Evolutionary conservation across 1,140 invertebrate genomes (phyloP).

Genomic region (Tachypleus tridentatus): DNA sequence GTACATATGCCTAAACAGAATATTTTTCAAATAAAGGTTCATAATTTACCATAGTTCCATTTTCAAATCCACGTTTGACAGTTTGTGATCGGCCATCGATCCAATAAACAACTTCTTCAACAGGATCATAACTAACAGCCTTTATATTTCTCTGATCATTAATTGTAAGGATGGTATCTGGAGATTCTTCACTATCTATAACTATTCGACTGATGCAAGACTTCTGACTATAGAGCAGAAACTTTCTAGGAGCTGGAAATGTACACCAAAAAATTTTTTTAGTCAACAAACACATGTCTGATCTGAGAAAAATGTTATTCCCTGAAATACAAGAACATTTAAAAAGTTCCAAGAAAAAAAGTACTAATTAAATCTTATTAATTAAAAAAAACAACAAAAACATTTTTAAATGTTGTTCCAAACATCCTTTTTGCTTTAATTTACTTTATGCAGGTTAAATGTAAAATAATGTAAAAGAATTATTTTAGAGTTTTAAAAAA

Average conservation of each 20-base stretch:
- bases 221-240: constrained; percentile 34
- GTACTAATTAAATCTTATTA: too few species aligned
- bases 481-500: too few species aligned
- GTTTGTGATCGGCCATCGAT: constrained; percentile 76
- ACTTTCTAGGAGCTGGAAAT: constrained; percentile 34
- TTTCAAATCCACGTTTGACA: constrained; percentile 65
- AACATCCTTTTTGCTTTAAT: too few species aligned
- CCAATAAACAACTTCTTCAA: constrained; percentile 75
- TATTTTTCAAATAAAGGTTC: constrained; percentile 4
- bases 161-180: constrained; percentile 34
- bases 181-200: constrained; percentile 21
- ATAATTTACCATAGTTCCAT: constrained; percentile 41
- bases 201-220: constrained; percentile 33
- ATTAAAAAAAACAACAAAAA: too few species aligned
- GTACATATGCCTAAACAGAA: not conserved
- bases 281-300: too few species aligned
- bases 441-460: too few species aligned
- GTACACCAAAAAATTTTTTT: constrained; percentile 25
- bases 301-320: too few species aligned
- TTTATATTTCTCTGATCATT: constrained; percentile 72
- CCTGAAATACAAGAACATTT: too few species aligned
- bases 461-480: too few species aligned
- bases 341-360: too few species aligned
- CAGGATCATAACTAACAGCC: constrained; percentile 70
- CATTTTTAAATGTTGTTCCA: too few species aligned